These are phyloP conservation scores for Toxostoma redivivum DNA, from an alignment of 2,113 vertebrate genomes.

Conservation along the genomic window DNA sequence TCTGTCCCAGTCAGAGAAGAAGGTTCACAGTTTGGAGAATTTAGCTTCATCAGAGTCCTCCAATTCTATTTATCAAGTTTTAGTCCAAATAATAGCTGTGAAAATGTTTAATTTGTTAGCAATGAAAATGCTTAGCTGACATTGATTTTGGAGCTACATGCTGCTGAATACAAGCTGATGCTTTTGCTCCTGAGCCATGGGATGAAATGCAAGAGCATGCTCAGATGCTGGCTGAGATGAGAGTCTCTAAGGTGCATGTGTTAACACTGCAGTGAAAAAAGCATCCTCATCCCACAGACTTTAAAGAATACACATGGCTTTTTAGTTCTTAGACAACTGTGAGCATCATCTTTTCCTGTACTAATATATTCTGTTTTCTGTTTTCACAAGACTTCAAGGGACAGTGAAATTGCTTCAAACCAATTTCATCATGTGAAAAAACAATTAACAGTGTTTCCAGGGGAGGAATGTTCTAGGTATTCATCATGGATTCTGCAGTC, in stretches of 20 bases:
- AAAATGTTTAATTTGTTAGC: slow-evolving; percentile 2
- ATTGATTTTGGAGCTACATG: slow-evolving; percentile 2
- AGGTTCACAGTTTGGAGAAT: not conserved
- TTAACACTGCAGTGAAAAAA: not conserved
- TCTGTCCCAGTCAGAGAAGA: not conserved
- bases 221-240: not conserved
- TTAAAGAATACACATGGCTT: not conserved
- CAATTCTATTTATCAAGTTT: not conserved
- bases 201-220: slow-evolving; percentile 43
- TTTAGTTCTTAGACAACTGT: not conserved
- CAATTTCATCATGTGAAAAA: slow-evolving; percentile 43
- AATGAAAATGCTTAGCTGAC: not conserved
- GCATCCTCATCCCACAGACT: not conserved
- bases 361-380: not conserved
- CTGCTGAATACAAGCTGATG: not conserved
- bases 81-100: not conserved
- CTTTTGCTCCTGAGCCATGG: not conserved
- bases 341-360: not conserved
- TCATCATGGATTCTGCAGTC: not conserved
- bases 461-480: slow-evolving; percentile 9
- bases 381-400: slow-evolving; percentile 43
- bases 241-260: slow-evolving; percentile 15
- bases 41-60: not conserved
- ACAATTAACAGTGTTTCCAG: slow-evolving; percentile 22
- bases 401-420: slow-evolving; percentile 38